These are phyloP conservation scores for Pseudomyrmex cubaensis DNA, from an alignment of 1,140 invertebrate genomes.

Conservation along the genomic window DNA sequence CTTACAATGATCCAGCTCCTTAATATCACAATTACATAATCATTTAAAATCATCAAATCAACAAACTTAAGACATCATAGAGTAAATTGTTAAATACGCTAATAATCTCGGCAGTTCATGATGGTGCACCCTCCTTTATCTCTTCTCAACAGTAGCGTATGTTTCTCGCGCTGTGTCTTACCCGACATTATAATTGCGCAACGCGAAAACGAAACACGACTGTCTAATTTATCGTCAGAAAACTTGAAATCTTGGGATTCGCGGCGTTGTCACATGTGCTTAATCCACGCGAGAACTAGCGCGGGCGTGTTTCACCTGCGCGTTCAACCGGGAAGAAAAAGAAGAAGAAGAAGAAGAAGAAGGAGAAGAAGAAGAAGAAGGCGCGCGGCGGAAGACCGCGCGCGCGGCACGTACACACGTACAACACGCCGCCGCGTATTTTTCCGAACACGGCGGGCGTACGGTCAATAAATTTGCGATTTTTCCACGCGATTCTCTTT, in stretches of 20 bases:
- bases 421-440: constrained; percentile 45
- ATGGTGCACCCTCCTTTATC: too few relatives aligned
- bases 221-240: not conserved
- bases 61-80: not conserved
- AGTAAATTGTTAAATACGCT: not conserved
- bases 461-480: constrained; percentile 72
- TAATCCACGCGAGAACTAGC: constrained; percentile 66
- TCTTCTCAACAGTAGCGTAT: not conserved
- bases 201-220: too few relatives aligned
- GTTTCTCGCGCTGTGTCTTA: not conserved
- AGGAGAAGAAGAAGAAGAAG: not conserved
- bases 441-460: constrained; percentile 25
- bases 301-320: constrained; percentile 64
- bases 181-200: too few relatives aligned
- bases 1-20: not conserved
- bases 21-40: constrained; percentile 19
- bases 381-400: constrained; percentile 24
- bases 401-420: constrained; percentile 51
- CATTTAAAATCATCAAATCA: not conserved
- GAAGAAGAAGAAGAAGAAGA: not conserved
- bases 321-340: not conserved
- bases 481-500: constrained; percentile 63
- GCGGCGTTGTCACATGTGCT: constrained; percentile 68
- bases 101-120: not conserved
- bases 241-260: not conserved